A percentile compares a stretch with the other conserved stretches of the same genome.
Conservation (phyloP, 2,113 vertebrate genomes). For the Colius striatus region DNA sequence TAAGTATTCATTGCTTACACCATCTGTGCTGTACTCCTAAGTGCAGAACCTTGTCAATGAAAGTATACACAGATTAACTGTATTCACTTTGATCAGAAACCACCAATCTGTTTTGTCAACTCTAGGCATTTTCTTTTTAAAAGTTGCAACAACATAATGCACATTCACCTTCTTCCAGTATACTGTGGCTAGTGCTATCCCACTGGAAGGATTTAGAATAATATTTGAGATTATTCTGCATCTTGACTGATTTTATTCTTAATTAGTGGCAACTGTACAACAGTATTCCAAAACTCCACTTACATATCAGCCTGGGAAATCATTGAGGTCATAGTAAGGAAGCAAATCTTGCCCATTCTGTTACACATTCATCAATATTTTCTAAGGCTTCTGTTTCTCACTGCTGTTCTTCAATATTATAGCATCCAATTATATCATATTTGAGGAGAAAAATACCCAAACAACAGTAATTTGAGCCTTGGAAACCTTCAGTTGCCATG, state of each 20-base stretch:
- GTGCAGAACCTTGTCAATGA: conserved; percentile 62
- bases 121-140: background rate
- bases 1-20: conserved; percentile 65
- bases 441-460: background rate
- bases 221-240: background rate
- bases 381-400: background rate
- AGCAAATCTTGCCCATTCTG: background rate
- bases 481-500: background rate
- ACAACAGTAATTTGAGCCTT: background rate
- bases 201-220: background rate
- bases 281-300: background rate
- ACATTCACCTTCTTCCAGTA: conserved; percentile 6
- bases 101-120: conserved; percentile 51
- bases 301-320: background rate
- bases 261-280: background rate
- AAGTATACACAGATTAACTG: conserved; percentile 60
- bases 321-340: background rate
- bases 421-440: background rate
- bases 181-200: background rate
- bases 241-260: background rate
- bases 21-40: conserved; percentile 67
- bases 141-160: background rate
- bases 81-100: conserved; percentile 50
- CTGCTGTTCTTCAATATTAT: background rate
- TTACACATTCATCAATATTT: background rate